Conservation (phyloP, 2,888 invertebrate genomes). For the Drosophila birchii region DNA sequence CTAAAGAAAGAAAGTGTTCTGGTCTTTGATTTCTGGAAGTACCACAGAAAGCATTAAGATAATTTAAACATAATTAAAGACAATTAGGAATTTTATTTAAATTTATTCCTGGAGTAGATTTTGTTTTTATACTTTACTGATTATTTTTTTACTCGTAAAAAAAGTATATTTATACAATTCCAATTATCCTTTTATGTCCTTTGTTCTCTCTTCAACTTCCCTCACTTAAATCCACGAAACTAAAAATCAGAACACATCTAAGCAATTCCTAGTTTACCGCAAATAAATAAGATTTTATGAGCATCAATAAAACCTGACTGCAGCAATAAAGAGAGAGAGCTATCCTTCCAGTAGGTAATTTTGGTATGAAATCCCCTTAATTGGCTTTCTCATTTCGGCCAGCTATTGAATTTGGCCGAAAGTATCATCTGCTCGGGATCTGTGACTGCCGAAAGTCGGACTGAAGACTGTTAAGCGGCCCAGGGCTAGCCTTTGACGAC, state of each 20-base stretch:
- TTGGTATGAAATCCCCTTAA: slow-evolving; percentile 27
- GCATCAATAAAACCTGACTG: slow-evolving; percentile 24
- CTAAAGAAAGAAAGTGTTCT: not conserved
- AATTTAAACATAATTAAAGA: no score
- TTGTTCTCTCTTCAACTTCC: not conserved
- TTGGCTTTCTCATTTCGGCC: slow-evolving; percentile 28
- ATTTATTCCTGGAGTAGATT: not conserved
- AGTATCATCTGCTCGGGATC: slow-evolving; percentile 28
- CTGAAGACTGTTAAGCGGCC: slow-evolving; percentile 10
- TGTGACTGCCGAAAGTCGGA: slow-evolving; percentile 6
- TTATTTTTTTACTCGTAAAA: not conserved
- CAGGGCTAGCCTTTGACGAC: slow-evolving; percentile 35
- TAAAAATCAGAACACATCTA: slow-evolving; percentile 7
- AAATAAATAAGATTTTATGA: slow-evolving; percentile 30
- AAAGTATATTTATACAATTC: rapidly evolving
- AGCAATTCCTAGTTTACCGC: not conserved
- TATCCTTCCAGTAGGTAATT: slow-evolving; percentile 12
- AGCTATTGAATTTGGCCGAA: slow-evolving; percentile 18
- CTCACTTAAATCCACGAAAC: not conserved
- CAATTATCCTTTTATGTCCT: no score
- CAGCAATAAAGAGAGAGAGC: slow-evolving; percentile 14
- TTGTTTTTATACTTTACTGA: not conserved
- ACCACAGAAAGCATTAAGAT: no score
- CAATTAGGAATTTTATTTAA: no score
- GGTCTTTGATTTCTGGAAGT: not conserved